phyloP scores from a whole-genome alignment of 2,888 invertebrate genomes.

The Erebia palarica region DNA sequence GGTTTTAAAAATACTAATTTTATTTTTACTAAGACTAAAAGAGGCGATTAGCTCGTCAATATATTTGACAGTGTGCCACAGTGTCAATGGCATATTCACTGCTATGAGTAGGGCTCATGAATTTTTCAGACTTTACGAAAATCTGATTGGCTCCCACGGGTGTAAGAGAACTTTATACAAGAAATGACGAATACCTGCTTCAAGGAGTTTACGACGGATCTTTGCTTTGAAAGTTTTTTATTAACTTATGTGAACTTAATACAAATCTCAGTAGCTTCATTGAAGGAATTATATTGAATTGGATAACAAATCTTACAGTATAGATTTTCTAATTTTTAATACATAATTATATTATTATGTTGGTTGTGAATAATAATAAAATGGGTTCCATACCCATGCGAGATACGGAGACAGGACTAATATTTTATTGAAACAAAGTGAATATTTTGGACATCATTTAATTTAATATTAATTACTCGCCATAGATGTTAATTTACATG shows the following conservation, averaged over 20 bases:
- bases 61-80: constrained; percentile 36
- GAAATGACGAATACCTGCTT: constrained; percentile 34
- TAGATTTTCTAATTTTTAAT: no score
- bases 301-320: neutral
- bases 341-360: no score
- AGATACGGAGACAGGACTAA: no score
- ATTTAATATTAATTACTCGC: no score
- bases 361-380: no score
- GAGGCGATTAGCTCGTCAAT: neutral
- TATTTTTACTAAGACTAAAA: no score
- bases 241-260: neutral
- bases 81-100: constrained; percentile 47
- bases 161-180: constrained; percentile 29
- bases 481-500: no score
- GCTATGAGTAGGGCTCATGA: constrained; percentile 54
- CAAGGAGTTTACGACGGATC: constrained; percentile 11
- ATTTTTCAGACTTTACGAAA: constrained; percentile 55
- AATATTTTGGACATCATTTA: no score
- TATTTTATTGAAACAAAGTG: no score
- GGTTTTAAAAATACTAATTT: no score
- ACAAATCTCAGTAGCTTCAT: neutral
- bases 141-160: constrained; percentile 50
- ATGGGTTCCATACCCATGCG: no score
- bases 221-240: constrained; percentile 13
- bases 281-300: no score